Percentiles rank a stretch among this genome's conserved stretches.
Evolutionary conservation across 1,140 invertebrate species (phyloP).

Genomic region (Patella vulgata): DNA sequence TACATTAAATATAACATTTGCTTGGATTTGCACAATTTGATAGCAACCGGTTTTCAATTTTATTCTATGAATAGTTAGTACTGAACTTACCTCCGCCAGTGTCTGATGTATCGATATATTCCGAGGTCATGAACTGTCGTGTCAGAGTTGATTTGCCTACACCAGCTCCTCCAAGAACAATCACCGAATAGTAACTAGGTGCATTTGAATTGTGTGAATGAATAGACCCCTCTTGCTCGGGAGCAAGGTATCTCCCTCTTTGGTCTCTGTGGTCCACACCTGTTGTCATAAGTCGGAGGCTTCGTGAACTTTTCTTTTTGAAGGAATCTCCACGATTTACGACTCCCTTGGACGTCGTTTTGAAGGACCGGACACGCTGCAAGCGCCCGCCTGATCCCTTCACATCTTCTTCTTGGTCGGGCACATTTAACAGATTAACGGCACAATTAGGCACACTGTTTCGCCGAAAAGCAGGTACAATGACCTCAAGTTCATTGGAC

Average conservation of each 20-base stretch:
- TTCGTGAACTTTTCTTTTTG: conserved; percentile 60
- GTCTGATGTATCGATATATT: conserved; percentile 93
- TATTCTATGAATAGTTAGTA: too few relatives aligned
- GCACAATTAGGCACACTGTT: conserved; percentile 42
- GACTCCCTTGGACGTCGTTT: conserved; percentile 84
- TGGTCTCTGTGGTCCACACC: conserved; percentile 5
- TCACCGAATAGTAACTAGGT: conserved; percentile 76
- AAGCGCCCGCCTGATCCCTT: too few relatives aligned
- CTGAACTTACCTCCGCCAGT: conserved; percentile 66
- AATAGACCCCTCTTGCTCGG: conserved; percentile 10
- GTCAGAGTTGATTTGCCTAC: conserved; percentile 90
- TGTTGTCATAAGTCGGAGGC: conserved; percentile 25
- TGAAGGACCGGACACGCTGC: conserved; percentile 82
- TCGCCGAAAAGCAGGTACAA: conserved; percentile 29
- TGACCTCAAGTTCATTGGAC: conserved; percentile 31
- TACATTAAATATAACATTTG: too few relatives aligned
- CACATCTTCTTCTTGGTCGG: too few relatives aligned
- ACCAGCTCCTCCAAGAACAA: conserved; percentile 84
- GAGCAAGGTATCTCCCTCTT: conserved; percentile 20
- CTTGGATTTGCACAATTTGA: too few relatives aligned
- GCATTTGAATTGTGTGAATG: background rate
- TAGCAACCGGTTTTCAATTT: too few relatives aligned
- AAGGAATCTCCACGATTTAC: conserved; percentile 95
- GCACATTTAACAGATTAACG: conserved; percentile 12
- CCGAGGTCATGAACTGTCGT: conserved; percentile 92